Percentiles rank a stretch among this genome's conserved stretches.
These are phyloP conservation scores for Saxidomus purpurata DNA, from an alignment of 1,140 invertebrate genomes.

Conservation along the genomic window DNA sequence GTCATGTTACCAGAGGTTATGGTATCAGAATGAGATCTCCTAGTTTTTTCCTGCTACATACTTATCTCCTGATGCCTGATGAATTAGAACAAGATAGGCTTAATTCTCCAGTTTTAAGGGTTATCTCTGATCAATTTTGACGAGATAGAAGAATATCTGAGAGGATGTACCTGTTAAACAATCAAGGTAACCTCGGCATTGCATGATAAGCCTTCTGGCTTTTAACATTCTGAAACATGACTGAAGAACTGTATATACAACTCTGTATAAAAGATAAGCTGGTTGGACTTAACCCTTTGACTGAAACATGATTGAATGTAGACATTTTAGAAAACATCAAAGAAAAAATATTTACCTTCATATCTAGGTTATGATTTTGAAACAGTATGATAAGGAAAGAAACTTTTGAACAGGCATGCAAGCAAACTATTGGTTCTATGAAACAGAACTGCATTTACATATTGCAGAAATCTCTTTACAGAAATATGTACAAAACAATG, in stretches of 20 bases:
- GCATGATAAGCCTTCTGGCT: slow-evolving; percentile 37
- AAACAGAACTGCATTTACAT: too few relatives aligned
- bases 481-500: too few relatives aligned
- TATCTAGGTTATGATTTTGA: too few relatives aligned
- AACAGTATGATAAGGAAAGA: too few relatives aligned
- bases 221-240: background rate
- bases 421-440: too few relatives aligned
- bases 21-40: background rate
- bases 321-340: background rate
- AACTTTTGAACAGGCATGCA: too few relatives aligned
- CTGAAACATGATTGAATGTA: background rate
- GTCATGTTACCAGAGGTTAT: background rate
- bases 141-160: background rate
- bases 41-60: background rate
- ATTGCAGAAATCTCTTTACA: too few relatives aligned
- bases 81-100: background rate
- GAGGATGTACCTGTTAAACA: slow-evolving; percentile 2
- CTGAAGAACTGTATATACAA: background rate
- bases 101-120: background rate
- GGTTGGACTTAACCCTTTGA: background rate
- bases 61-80: background rate
- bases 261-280: background rate
- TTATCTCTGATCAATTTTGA: background rate
- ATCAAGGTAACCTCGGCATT: background rate
- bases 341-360: background rate